Base-by-base conservation (phyloP, 64 coral and sea anemone species). In the Porites lutea region DNA sequence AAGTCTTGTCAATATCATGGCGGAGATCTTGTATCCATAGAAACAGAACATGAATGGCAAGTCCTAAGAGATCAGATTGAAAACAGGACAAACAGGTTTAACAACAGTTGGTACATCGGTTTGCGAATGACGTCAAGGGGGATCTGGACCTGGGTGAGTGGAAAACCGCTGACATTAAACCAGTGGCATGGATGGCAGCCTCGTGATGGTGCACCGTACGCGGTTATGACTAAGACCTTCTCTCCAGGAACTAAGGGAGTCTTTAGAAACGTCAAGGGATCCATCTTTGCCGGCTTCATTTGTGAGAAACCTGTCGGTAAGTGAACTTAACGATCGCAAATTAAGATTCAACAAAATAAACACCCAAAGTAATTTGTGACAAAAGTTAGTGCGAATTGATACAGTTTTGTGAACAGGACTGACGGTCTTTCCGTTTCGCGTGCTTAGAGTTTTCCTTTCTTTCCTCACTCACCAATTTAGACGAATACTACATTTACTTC, bases 1-100 rank as follows among this genome's bases (percentile, higher is more conserved):
- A 23, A 89, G 68, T 66, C 92, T 8, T 96, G 94, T 50, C 69
- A 59, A 23, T 76, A 60, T 22, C 19, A 88, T 22, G 94, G 94
- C 45, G 94, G 94, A 19, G 94, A 96, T 21, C 86, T 96, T 14
- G 94, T 89, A 48, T 92, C 90, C 68, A 82, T 96, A 86, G 94
- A 96, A 85, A 96, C 94, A 2, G 79, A 88, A 52, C 46, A 92
- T 60, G 90, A 96, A 14, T 96, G 90, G 94, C n/a, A 55, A 15
- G 71, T 87, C 53, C 70, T 96, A 6, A 96, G 83, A 58, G 52
- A 92, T 60, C 47, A 89, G 49, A 67, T 96, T 27, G 90, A 89
- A 88, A 82, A 82, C 48, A 57, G 55, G 13, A 89, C 90, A 70
- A 71, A 88, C 20, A 48, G 14, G n/a, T 68, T 78, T 22, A 48